Evolutionary conservation across 1,140 invertebrate species (phyloP), one percentile per base, ranked within the genome.

Genomic region (Goniozus legneri): DNA sequence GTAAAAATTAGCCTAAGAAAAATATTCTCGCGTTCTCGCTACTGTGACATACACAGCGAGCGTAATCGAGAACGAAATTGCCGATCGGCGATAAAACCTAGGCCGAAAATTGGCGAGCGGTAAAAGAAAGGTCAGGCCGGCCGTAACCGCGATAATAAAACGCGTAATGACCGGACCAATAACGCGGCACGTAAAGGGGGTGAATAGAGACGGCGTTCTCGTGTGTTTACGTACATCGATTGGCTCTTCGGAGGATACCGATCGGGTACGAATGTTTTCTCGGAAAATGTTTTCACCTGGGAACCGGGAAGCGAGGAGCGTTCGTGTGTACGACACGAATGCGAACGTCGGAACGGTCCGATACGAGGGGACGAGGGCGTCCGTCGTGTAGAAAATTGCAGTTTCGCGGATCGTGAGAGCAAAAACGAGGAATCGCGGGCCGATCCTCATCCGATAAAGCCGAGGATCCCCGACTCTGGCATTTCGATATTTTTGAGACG

Each of bases 131-230:
- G 56, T 53, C 56, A 50, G 52, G 37, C 34, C 13, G 43, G 13
- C 52, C 50, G 46, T 63, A 58, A 47, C 44, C 32, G 44, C 37
- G 47, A 55, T 39, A 47, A 60, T 56, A 56, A 58, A 56, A 62
- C 50, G 24, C 33, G 31, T 44, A 49, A 49, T 45, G 47, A 56
- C 24, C 24, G 24, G 24, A 4, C 21, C 13, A 12, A 20, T 53
- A 44, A 53, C 44, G 49, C n/a, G 49, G n/a, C n/a, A n/a, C n/a
- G n/a, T n/a, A n/a, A n/a, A n/a, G 18, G 37, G 15, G 14, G 39
- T 8, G 34, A n/a, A n/a, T 45, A 39, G 45, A 27, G 31, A 12
- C 8, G 19, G n/a, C 2, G n/a, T 14, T 34, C 33, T 30, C 12
- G 42, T 27, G 10, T 10, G 24, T 6, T 27, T 27, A 10, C 24